Base-by-base conservation (phyloP, 2,113 vertebrate species). In the Gambusia affinis region DNA sequence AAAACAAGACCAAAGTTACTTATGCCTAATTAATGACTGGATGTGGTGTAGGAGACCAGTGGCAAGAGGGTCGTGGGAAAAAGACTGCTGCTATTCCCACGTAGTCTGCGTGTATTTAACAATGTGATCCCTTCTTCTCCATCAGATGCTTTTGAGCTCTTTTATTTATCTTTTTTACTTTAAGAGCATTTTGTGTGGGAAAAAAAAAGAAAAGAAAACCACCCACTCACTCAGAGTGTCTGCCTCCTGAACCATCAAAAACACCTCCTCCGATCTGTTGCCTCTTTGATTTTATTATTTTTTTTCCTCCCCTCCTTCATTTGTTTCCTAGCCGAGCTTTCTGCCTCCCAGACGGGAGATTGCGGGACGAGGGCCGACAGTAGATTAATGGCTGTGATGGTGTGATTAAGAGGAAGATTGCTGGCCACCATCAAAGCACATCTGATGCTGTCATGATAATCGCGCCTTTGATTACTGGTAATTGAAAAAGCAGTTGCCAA, bases 381-480 rank as follows among this genome's bases (percentile, higher is more conserved):
- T 74, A 94, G 95, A 95, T 95, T 93, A 96, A 95, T 93, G 91
- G 92, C 89, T 88, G 47, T 70, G 77, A 91, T 91, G 78, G 86
- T 80, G 77, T 92, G 94, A 96, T 95, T 94, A 93, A 90, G 78
- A 87, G 76, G 85, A 83, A 89, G 89, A 94, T 92, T 93, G 94
- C 82, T 89, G 83, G 84, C 86, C 90, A 88, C 73, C 68, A 89
- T 94, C 90, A 94, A 90, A 85, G 90, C 91, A 87, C 78, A 88
- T 82, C 93, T 91, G 82, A 81, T 64, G 54, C 91, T 88, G 89
- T 91, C 87, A 91, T 81, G 91, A 89, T 86, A 93, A 85, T 89
- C 84, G 82, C 37, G 33, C 85, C 77, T 89, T 87, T 87, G 81
- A 90, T 93, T 93, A 91, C 80, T 75, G 73, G 80, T 79, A 78